Base-by-base conservation (phyloP, 2,113 vertebrate genomes). In the Cyphomyrus plagiostoma region DNA sequence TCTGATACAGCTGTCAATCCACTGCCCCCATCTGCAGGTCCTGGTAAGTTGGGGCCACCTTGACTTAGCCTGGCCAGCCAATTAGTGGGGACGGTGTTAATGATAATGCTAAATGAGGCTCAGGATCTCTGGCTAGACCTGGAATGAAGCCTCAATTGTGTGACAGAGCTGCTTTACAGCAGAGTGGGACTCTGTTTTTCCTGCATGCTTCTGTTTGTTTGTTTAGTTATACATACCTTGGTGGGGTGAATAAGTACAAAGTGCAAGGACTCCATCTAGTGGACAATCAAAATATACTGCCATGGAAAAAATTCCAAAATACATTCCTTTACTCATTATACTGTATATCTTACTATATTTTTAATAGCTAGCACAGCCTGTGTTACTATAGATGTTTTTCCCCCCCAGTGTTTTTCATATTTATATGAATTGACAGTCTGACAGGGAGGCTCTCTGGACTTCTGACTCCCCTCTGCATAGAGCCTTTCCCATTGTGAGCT, bases 401-500 rank as follows among this genome's bases (percentile, higher is more conserved):
- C 5, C 52, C 49, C 52, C 52, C 23, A n/a, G 7, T 62, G 23
- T 80, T 80, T 80, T 80, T 80, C 13, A 42, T 19, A 80, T 80
- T 77, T 80, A 7, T 80, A 42, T 42, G 74, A 80, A 17, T 80
- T 80, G 74, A 30, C n/a, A 70, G 11, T 70, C 23, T 62, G 62
- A 70, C 62, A 70, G n/a, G 62, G n/a, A 42, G 11, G 35, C 74
- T 48, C 45, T 48, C 39, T 23, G 19, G 45, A 30, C 17, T 88
- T 30, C 4, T 35, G 45, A 7, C 50, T 84, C 17, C 91, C 49
- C 4, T 89, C 1, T 70, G 26, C 62, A 30, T 93, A 99, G 98
- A 99, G 98, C 89, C 93, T 99, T 21, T 99, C 98, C 90, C 98
- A 99, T 95, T 99, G 98, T 86, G 98, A 99, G 96, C 96, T 99